phyloP scores from a whole-genome alignment of 2,113 vertebrate genomes.

The Gymnorhina tibicen region DNA sequence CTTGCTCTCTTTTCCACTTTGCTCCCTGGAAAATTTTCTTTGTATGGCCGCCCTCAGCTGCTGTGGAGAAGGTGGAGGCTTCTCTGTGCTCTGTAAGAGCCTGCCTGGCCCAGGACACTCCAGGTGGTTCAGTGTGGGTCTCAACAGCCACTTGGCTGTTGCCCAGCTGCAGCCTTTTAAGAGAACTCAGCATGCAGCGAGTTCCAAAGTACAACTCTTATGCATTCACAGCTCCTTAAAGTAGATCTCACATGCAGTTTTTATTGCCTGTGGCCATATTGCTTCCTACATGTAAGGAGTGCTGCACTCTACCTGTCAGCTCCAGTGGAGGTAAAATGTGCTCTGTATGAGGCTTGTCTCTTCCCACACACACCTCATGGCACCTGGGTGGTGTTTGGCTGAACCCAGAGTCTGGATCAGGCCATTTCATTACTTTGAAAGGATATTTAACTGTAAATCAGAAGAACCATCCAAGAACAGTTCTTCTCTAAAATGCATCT shows the following conservation, averaged over 20 bases:
- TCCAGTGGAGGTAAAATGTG: neutral
- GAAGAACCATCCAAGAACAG: neutral
- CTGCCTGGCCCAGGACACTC: neutral
- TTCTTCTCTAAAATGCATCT: neutral
- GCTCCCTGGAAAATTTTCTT: neutral
- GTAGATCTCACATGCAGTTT: neutral
- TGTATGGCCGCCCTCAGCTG: neutral
- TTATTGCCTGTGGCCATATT: neutral
- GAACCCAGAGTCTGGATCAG: neutral
- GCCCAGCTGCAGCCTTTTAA: neutral
- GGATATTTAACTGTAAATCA: neutral
- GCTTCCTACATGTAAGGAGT: fast-evolving
- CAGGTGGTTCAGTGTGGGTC: neutral
- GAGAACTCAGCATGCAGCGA: neutral
- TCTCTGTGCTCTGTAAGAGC: neutral
- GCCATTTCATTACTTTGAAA: neutral
- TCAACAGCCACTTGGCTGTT: neutral
- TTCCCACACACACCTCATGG: neutral
- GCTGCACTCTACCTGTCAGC: neutral
- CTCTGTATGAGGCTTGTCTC: neutral
- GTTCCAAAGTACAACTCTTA: neutral
- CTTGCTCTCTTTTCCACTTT: neutral
- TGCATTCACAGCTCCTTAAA: neutral
- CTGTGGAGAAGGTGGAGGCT: neutral
- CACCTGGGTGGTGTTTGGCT: neutral